Percentiles rank a stretch among this genome's conserved stretches.
These are phyloP conservation scores for Narcine bancroftii DNA, from an alignment of 2,113 vertebrate genomes.

Conservation along the genomic window DNA sequence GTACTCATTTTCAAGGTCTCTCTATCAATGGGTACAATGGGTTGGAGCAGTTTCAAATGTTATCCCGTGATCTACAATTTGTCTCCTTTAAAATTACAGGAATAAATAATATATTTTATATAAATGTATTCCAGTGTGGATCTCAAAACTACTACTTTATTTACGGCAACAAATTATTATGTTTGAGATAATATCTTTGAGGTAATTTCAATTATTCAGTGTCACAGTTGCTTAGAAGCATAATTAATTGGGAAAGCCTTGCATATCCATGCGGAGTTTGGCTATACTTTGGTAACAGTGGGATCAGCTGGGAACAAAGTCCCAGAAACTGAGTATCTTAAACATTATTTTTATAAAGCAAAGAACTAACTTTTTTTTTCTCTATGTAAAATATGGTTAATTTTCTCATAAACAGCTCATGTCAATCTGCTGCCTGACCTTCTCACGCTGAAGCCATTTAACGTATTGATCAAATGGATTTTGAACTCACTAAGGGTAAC, in stretches of 20 bases:
- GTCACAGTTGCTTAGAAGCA: not conserved
- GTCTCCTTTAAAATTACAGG: not conserved
- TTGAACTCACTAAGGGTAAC: not conserved
- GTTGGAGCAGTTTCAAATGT: not conserved
- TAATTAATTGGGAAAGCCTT: not conserved
- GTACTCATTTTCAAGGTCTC: not conserved
- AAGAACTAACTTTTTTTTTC: not conserved
- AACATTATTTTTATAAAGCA: not conserved
- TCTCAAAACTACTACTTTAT: constrained; percentile 15
- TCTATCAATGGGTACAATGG: no score
- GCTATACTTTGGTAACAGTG: not conserved
- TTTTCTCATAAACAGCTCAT: not conserved
- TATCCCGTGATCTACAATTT: not conserved
- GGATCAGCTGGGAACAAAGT: not conserved
- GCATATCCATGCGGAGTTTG: not conserved
- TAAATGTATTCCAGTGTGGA: not conserved
- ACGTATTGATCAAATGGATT: not conserved
- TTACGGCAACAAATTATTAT: not conserved
- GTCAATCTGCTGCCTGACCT: not conserved
- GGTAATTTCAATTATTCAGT: constrained; percentile 28
- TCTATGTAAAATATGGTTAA: not conserved
- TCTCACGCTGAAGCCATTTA: not conserved
- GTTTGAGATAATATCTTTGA: not conserved
- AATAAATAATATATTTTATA: not conserved
- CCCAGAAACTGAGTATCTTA: not conserved